Evolutionary conservation across 1,140 invertebrate species (phyloP), one percentile per base, ranked within the genome.

Genomic region (Drosophila fuyamai): DNA sequence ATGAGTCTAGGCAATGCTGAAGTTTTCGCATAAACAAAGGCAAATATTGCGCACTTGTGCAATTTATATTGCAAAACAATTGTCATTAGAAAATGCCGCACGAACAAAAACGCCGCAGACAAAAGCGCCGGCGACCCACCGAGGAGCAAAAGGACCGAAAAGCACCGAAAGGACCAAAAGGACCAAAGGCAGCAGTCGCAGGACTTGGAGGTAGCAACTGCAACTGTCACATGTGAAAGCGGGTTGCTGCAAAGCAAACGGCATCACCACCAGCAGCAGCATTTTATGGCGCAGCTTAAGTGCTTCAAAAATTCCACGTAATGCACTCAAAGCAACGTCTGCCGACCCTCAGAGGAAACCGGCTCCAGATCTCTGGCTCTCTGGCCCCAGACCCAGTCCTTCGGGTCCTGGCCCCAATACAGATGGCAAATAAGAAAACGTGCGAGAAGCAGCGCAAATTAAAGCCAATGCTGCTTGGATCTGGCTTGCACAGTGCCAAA

Each of bases 1-100:
- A 79, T 55, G 79, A 53, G 56, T 59, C 63, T 61, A 53, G 71
- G 81, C 79, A 58, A 63, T 78, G 83, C 67, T 89, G 68, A 84
- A 89, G 84, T 88, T 88, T 88, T 88, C 83, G 84, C 84, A 89
- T 89, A 89, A 89, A 89, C 84, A 89, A 89, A 89, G 81, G 84
- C 89, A 91, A 91, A 91, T 91, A 91, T 91, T 91, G 89, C 79
- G 89, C 89, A 91, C 89, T 91, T 91, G 89, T 91, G 89, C 90
- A 91, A 90, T 91, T 91, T 91, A 91, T 91, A 91, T 89, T 85
- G 81, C 89, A 91, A 91, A 91, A 89, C 89, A 91, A 91, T 91
- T 91, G 89, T 91, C 89, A 91, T 91, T 91, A 91, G 88, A 91
- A 88, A 91, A 91, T 91, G 88, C 73, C 73, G 86, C 81, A 90